Base-by-base conservation (phyloP, 2,888 invertebrate genomes). In the Drosophila mettleri region DNA sequence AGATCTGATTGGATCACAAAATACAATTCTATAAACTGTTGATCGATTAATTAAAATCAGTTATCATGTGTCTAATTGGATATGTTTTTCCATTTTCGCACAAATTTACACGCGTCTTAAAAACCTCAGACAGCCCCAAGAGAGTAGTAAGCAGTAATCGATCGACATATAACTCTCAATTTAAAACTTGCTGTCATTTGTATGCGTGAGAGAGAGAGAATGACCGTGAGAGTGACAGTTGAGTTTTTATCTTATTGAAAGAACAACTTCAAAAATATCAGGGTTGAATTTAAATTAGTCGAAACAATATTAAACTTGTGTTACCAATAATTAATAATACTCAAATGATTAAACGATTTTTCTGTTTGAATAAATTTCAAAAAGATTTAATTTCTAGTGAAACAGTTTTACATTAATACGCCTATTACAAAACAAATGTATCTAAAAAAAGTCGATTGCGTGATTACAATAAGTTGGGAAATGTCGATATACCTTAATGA, bases 161-260 rank as follows among this genome's bases (percentile, higher is more conserved):
- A 74, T 70, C 69, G 58, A 22, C 31, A 48, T 67, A 74, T 53
- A 74, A 67, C 59, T 74, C 69, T 68, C 52, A 67, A 49, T 48
- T 53, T 38, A 43, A 68, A 45, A 27, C 54, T 10, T 16, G 24
- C 2, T 6, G 6, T 45, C 43, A 2, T 10, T 24, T 27, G 5
- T 27, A 16, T 9, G 27, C 10, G 16, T 45, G 34, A 18, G 31
- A 38, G 20, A 31, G n/a, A n/a, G 12, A 18, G 20, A 29, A 29
- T 16, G 24, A 54, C 45, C 9, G 29, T 8, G 29, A 29, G 2
- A 29, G 7, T 8, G 29, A 18, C 27, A 33, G 45, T 24, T 36
- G 22, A 38, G 18, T 20, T 43, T 8, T 18, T 6, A 14, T 29
- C 41, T 34, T 7, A 39, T 39, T 29, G 9, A 48, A 16, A 36